These are phyloP conservation scores for Apteryx owenii DNA, from an alignment of 2,113 vertebrate species.

Conservation along the genomic window DNA sequence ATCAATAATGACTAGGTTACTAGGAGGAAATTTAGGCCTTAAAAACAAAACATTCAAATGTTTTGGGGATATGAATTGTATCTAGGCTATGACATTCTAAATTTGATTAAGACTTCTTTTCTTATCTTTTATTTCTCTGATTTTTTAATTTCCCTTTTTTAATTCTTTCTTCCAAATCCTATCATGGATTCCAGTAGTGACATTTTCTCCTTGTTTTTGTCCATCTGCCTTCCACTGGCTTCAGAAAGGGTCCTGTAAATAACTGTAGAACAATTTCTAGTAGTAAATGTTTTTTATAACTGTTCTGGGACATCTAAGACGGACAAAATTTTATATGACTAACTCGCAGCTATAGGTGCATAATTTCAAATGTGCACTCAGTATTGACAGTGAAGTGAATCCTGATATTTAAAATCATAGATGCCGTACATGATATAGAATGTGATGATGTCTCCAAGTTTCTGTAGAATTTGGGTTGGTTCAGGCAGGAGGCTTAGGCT, in stretches of 20 bases:
- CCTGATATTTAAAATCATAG: background rate
- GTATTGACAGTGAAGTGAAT: background rate
- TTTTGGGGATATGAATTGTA: background rate
- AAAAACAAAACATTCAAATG: background rate
- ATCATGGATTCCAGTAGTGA: background rate
- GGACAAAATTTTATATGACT: background rate
- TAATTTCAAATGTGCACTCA: background rate
- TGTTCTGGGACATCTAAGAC: background rate
- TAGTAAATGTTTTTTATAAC: background rate
- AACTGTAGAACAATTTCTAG: background rate
- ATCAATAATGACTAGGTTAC: background rate
- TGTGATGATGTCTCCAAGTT: background rate
- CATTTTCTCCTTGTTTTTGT: background rate
- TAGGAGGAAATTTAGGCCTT: background rate
- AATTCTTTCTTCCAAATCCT: background rate
- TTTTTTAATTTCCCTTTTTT: background rate
- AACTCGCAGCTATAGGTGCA: background rate
- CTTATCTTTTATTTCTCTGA: background rate
- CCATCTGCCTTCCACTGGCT: background rate
- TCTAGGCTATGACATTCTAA: background rate
- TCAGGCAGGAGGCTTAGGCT: background rate
- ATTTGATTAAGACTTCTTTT: background rate
- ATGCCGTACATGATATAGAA: background rate
- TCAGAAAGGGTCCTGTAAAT: background rate
- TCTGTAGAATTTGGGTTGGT: background rate